These are phyloP conservation scores for Ophioninae sp. DNA, from an alignment of 2,888 invertebrate genomes.

Conservation along the genomic window DNA sequence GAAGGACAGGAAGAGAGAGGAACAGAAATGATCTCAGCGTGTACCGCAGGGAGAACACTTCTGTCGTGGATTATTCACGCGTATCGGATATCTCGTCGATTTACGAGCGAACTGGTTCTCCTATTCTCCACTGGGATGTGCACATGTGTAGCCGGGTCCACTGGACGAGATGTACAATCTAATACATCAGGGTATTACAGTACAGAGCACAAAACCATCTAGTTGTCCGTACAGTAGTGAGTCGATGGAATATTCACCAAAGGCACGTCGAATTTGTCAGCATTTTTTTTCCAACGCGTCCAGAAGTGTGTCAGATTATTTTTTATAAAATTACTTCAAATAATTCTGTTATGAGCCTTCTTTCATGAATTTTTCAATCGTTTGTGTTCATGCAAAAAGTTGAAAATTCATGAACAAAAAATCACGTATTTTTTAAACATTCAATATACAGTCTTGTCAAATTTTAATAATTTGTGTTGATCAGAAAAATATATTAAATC, in stretches of 20 bases:
- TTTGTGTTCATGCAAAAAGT: not conserved
- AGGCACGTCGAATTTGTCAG: not conserved
- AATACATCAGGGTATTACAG: conserved; percentile 30
- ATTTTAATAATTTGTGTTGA: not conserved
- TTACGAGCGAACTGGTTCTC: conserved; percentile 44
- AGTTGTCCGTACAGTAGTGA: conserved; percentile 38
- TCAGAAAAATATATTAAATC: not conserved
- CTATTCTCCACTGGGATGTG: conserved; percentile 45
- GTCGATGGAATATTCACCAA: conserved; percentile 15
- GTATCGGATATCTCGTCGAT: conserved; percentile 58
- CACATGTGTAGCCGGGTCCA: conserved; percentile 18
- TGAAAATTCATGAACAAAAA: not conserved
- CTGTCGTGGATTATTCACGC: conserved; percentile 56
- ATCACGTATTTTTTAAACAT: not conserved
- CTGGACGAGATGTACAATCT: conserved; percentile 23
- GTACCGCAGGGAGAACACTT: conserved; percentile 24
- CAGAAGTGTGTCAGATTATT: too few species aligned
- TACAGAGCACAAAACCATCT: not conserved
- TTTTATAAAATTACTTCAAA: not conserved
- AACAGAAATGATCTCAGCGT: conserved; percentile 16
- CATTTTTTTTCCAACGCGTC: not conserved
- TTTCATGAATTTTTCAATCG: not conserved
- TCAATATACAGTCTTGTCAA: too few species aligned
- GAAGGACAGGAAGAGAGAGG: conserved; percentile 22
- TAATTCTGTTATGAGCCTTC: not conserved